A percentile compares a stretch with the other conserved stretches of the same genome.
Conservation (phyloP, 2,113 vertebrate genomes). For the Oryzias javanicus region DNA sequence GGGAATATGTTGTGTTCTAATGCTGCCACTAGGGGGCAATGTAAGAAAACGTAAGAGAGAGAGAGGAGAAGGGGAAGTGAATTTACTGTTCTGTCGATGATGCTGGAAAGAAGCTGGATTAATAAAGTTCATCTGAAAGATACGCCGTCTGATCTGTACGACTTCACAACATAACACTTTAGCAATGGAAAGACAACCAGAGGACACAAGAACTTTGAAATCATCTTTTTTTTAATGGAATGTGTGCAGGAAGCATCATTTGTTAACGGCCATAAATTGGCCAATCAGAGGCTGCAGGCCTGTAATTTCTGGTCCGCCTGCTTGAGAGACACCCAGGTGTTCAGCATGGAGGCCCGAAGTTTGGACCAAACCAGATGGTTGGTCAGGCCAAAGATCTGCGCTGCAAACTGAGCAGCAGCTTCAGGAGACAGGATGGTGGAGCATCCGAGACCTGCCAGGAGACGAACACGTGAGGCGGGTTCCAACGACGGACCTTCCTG, state of each 20-base stretch:
- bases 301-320: slow-evolving; percentile 90
- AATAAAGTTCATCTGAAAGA: no score
- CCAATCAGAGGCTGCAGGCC: slow-evolving; percentile 72
- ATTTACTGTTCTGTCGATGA: no score
- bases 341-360: slow-evolving; percentile 86
- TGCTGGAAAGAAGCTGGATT: no score
- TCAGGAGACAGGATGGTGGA: slow-evolving; percentile 92
- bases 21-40: no score
- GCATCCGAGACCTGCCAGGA: slow-evolving; percentile 85
- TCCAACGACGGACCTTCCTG: background rate
- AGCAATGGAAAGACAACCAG: background rate
- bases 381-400: slow-evolving; percentile 90
- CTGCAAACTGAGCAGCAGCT: slow-evolving; percentile 89
- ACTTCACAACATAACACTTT: no score
- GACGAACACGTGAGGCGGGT: background rate
- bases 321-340: slow-evolving; percentile 94
- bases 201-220: slow-evolving; percentile 13
- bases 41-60: no score
- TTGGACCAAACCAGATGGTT: slow-evolving; percentile 93
- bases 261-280: slow-evolving; percentile 1
- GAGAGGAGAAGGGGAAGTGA: no score
- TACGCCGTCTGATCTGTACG: no score
- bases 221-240: slow-evolving; percentile 39
- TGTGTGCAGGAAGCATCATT: slow-evolving; percentile 15
- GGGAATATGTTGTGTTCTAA: no score